phyloP scores from a whole-genome alignment of 2,797 vertebrate species.

The Onychomys leucogaster region DNA sequence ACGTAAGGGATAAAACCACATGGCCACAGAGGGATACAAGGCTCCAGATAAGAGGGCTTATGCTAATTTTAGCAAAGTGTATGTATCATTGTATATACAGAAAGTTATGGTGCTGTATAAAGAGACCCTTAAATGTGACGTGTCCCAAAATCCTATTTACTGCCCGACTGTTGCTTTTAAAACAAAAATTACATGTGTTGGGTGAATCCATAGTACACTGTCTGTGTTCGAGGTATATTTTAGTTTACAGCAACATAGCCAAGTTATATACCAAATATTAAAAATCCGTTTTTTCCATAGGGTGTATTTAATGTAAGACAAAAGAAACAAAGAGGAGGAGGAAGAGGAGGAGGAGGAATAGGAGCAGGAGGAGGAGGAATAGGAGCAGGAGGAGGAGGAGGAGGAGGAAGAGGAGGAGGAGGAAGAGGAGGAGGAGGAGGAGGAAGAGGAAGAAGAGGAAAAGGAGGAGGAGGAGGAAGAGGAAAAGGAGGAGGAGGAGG shows the following conservation, averaged over 20 bases:
- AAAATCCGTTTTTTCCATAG: constrained; percentile 15
- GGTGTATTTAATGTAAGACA: neutral
- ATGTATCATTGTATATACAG: constrained; percentile 74
- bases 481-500: neutral
- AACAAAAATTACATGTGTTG: constrained; percentile 55
- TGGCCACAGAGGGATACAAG: constrained; percentile 54
- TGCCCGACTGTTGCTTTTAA: constrained; percentile 46
- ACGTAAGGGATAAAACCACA: constrained; percentile 72
- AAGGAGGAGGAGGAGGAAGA: neutral
- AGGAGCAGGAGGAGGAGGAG: neutral
- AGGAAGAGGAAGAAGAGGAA: neutral
- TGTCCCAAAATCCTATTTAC: constrained; percentile 71
- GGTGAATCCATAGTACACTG: neutral
- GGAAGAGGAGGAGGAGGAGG: neutral
- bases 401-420: too few species aligned
- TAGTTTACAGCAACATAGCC: neutral
- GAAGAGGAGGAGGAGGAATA: neutral
- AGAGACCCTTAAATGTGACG: constrained; percentile 72
- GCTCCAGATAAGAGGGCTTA: constrained; percentile 56
- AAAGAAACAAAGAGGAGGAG: neutral
- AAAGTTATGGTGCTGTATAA: constrained; percentile 75
- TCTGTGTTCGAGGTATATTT: constrained; percentile 58
- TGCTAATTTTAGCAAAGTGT: constrained; percentile 77
- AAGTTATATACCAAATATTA: constrained; percentile 39
- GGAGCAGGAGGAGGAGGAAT: neutral